Percentiles rank a stretch among this genome's conserved stretches.
phyloP scores from a whole-genome alignment of 2,888 invertebrate species.

The Parnassius orleans region DNA sequence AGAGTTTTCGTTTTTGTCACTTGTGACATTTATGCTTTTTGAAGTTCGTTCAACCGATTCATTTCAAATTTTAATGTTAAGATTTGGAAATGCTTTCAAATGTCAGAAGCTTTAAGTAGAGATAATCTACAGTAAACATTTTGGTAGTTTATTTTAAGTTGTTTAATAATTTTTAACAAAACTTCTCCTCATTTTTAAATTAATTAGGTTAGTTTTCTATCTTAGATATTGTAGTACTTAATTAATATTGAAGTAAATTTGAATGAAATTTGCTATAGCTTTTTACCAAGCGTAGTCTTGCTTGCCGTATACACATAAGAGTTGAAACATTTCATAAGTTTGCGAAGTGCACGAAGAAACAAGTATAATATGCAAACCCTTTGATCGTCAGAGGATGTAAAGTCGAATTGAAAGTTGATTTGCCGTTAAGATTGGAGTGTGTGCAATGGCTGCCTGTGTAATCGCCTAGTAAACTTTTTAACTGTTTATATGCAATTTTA shows the following conservation, averaged over 20 bases:
- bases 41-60: constrained; percentile 21
- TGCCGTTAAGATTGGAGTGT: constrained; percentile 27
- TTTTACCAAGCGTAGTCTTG: constrained; percentile 12
- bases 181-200: too few species aligned
- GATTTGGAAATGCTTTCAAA: constrained; percentile 23
- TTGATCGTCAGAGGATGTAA: constrained; percentile 29
- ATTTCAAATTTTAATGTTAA: constrained; percentile 21
- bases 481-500: constrained; percentile 16
- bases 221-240: too few species aligned
- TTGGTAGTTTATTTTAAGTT: constrained; percentile 9
- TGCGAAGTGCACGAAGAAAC: constrained; percentile 25
- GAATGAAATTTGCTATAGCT: background rate
- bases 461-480: constrained; percentile 23
- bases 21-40: constrained; percentile 26
- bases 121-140: constrained; percentile 15
- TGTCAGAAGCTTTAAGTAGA: constrained; percentile 16
- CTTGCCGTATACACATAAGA: background rate
- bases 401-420: constrained; percentile 28
- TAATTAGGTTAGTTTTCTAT: too few species aligned
- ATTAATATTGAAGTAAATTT: too few species aligned
- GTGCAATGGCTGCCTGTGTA: constrained; percentile 23
- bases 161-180: constrained; percentile 4
- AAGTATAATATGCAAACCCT: constrained; percentile 17
- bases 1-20: constrained; percentile 26
- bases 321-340: constrained; percentile 20